Base-by-base conservation (phyloP, 2,888 invertebrate species). In the Lissocephala sabroskyi region DNA sequence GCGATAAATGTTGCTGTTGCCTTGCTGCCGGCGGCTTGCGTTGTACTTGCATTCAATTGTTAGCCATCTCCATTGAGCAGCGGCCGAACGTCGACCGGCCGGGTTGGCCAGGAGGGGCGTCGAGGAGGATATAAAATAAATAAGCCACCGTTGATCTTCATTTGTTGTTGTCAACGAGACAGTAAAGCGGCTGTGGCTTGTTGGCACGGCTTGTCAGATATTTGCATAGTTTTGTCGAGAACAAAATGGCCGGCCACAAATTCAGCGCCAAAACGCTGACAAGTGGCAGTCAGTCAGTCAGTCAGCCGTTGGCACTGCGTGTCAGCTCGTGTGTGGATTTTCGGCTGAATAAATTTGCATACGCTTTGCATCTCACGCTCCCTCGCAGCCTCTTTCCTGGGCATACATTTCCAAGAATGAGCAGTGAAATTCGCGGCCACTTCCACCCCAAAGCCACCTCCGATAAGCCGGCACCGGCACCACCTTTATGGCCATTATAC, bases 401-500 rank as follows among this genome's bases (percentile, higher is more conserved):
- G 43, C 40, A 59, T 52, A 56, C 39, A 61, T 59, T 39, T 45
- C 30, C n/a, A 30, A 47, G 30, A 13, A 11, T 49, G 44, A 1
- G 52, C 42, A 64, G 64, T 55, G 61, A 63, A 63, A 63, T 58
- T 45, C 37, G 11, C 32, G 32, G 28, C 29, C 9, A 14, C 13
- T 53, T 57, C 59, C 11, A 13, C 30, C 13, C 13, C 11, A 32
- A 32, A 32, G 30, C 30, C 11, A n/a, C n/a, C n/a, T n/a, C 11
- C 30, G 30, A 32, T 32, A 32, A 32, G 30, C 30, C 30, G 13
- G 13, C 29, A 29, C 2, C 44, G 39, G 16, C 49, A 74, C 75
- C 68, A 68, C 68, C 75, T 74, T 74, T 68, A 68, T 68, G 75
- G 75, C 70, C 71, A 68, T 68, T 68, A 74, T 68, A 58, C n/a